These are phyloP conservation scores for Sebastes hubbsi DNA, from an alignment of 2,797 vertebrate genomes.

Conservation along the genomic window DNA sequence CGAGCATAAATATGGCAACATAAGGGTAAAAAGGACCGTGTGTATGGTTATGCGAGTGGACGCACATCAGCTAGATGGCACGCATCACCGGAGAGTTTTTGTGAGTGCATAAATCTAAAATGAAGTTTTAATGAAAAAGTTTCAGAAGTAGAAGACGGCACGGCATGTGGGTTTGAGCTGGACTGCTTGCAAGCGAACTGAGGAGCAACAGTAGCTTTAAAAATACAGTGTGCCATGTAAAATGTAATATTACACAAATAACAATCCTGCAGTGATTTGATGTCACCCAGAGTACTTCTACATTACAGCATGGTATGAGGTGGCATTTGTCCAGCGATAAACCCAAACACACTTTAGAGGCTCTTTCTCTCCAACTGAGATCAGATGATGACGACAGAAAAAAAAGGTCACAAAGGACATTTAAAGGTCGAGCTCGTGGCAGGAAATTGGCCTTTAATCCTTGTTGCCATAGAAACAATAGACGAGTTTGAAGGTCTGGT, in stretches of 20 bases:
- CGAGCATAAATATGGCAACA: not conserved
- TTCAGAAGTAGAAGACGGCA: not conserved
- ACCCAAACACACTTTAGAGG: slow-evolving; percentile 8
- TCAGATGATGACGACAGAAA: slow-evolving; percentile 48
- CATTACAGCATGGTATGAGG: not conserved
- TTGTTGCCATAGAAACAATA: slow-evolving; percentile 49
- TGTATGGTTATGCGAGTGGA: not conserved
- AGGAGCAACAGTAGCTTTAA: not conserved
- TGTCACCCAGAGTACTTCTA: not conserved
- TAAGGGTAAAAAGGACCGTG: not conserved
- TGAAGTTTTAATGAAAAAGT: slow-evolving; percentile 19
- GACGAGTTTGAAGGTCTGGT: slow-evolving; percentile 52
- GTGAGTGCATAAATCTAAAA: not conserved
- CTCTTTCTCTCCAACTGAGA: slow-evolving; percentile 52
- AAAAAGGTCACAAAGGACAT: slow-evolving; percentile 72
- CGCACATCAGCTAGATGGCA: not conserved
- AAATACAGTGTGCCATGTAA: not conserved
- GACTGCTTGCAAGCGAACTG: not conserved
- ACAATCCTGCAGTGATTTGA: not conserved
- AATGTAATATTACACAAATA: not conserved
- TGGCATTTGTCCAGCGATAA: slow-evolving; percentile 3
- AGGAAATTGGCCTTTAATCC: slow-evolving; percentile 69
- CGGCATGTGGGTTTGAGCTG: not conserved
- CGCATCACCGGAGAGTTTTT: not conserved
- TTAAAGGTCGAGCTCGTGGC: slow-evolving; percentile 65